phyloP scores from a whole-genome alignment of 2,797 vertebrate species.

The Sebastiscus albofasciatus region DNA sequence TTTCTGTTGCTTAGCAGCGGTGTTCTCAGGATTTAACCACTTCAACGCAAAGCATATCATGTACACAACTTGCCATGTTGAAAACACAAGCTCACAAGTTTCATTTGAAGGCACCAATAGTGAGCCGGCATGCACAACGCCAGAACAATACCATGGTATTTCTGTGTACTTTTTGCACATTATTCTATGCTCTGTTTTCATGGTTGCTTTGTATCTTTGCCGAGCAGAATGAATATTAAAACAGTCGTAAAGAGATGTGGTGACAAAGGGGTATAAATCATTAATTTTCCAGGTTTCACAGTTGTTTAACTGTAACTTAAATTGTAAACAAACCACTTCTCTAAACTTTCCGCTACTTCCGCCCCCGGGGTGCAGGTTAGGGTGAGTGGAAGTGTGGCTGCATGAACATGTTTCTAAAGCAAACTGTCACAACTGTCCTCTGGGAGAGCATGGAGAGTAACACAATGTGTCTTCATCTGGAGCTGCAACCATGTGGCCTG shows the following conservation, averaged over 20 bases:
- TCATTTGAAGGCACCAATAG: too few relatives aligned
- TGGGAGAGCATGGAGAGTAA: slow-evolving; percentile 10
- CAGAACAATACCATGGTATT: background rate
- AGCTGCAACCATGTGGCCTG: slow-evolving; percentile 24
- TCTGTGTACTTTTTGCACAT: background rate
- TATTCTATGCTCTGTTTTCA: background rate
- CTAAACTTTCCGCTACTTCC: slow-evolving; percentile 11
- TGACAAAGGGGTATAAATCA: background rate
- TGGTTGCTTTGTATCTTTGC: background rate
- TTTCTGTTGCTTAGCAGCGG: too few relatives aligned
- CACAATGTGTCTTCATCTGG: slow-evolving; percentile 30
- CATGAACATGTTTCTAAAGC: slow-evolving; percentile 35
- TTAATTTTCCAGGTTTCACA: background rate
- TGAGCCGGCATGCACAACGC: background rate
- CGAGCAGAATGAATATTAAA: background rate
- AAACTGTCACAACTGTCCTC: slow-evolving; percentile 45
- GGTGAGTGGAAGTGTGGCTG: slow-evolving; percentile 31
- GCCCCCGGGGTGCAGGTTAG: slow-evolving; percentile 1
- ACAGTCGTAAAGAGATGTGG: background rate
- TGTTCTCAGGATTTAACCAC: too few relatives aligned
- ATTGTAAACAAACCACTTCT: slow-evolving; percentile 14
- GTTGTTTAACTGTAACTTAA: background rate
- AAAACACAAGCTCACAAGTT: too few relatives aligned
- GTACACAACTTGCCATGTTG: too few relatives aligned
- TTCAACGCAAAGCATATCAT: too few relatives aligned